A percentile compares a stretch with the other conserved stretches of the same genome.
These are phyloP conservation scores for Petroica traversi DNA, from an alignment of 2,113 vertebrate genomes.

Conservation along the genomic window DNA sequence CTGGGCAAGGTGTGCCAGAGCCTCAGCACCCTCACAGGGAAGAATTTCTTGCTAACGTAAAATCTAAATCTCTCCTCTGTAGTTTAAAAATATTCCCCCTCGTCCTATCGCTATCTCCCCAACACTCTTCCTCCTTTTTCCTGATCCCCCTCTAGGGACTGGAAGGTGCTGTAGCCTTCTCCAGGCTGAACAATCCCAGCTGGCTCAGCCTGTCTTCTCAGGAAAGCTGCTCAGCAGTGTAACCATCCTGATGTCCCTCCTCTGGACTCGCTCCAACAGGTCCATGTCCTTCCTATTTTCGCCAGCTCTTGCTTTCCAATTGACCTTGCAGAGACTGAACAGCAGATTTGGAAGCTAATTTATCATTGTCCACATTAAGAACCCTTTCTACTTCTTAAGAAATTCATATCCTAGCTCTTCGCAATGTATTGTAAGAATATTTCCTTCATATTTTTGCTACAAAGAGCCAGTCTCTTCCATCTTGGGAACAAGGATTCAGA, in stretches of 20 bases:
- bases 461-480: neutral
- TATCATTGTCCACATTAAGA: neutral
- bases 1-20: too few species aligned
- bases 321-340: neutral
- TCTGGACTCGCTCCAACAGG: rapidly evolving
- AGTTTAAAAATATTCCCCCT: neutral
- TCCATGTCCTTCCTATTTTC: neutral
- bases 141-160: neutral
- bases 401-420: neutral
- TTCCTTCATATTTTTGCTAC: neutral
- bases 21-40: neutral
- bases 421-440: neutral
- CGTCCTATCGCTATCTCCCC: neutral
- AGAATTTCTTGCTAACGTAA: neutral
- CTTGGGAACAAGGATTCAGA: neutral
- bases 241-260: rapidly evolving
- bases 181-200: neutral
- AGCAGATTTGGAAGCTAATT: neutral
- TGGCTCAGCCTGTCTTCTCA: rapidly evolving
- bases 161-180: neutral
- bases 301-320: neutral
- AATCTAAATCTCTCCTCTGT: neutral
- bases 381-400: neutral
- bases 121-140: neutral
- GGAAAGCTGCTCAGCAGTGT: neutral